These are phyloP conservation scores for Morelia viridis DNA, from an alignment of 2,797 vertebrate species.

Conservation along the genomic window DNA sequence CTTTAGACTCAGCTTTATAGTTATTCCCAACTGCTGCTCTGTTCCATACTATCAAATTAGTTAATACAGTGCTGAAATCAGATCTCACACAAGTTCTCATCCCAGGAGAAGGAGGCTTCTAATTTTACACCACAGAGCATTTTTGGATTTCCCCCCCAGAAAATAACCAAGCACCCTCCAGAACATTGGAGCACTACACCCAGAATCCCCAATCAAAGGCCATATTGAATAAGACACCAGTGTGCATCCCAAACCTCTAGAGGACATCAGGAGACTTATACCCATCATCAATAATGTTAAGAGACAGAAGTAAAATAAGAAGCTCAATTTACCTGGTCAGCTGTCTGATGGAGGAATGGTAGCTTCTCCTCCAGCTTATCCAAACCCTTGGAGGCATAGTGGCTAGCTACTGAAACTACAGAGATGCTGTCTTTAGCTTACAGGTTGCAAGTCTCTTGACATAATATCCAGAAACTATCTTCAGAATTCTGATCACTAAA, in stretches of 20 bases:
- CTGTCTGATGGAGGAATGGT: neutral
- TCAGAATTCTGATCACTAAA: neutral
- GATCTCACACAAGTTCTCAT: neutral
- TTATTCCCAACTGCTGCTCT: neutral
- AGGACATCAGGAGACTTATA: neutral
- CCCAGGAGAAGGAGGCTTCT: neutral
- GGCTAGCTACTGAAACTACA: neutral
- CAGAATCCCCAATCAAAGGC: neutral
- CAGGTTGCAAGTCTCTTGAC: neutral
- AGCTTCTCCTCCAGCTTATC: conserved; percentile 1
- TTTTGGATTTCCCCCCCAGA: neutral
- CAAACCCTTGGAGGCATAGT: conserved; percentile 2
- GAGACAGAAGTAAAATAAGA: neutral
- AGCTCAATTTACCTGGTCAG: neutral
- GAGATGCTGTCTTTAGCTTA: neutral
- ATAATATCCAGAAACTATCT: neutral
- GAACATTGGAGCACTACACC: neutral
- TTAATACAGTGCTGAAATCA: neutral
- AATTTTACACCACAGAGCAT: neutral
- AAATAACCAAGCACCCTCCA: neutral
- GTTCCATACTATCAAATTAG: neutral
- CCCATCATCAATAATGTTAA: neutral
- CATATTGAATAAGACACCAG: neutral
- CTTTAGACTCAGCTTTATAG: neutral
- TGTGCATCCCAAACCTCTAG: neutral